A percentile compares a stretch with the other conserved stretches of the same genome.
Evolutionary conservation across 2,888 invertebrate species (phyloP).

Genomic region (Petrophora chlorosata): DNA sequence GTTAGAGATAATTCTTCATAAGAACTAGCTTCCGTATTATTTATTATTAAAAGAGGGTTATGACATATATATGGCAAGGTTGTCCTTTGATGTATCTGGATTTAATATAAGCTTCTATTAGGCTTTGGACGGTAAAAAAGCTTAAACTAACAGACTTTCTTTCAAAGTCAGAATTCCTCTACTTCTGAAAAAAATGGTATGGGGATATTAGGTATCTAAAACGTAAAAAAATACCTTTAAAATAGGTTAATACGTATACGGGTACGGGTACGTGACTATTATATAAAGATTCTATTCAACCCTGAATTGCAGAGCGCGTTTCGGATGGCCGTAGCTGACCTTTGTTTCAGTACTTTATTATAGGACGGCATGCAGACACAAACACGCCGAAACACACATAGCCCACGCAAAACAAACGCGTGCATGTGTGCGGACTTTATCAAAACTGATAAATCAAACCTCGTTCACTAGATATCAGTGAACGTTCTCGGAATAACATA

Average conservation of each 20-base stretch:
- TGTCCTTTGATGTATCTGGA: slow-evolving; percentile 32
- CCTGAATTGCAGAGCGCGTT: slow-evolving; percentile 4
- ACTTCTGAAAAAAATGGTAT: neutral
- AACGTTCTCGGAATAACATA: slow-evolving; percentile 30
- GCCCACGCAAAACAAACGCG: slow-evolving; percentile 45
- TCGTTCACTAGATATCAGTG: slow-evolving; percentile 46
- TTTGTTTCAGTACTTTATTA: slow-evolving; percentile 41
- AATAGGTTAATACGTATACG: neutral
- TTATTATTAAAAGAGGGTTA: slow-evolving; percentile 36
- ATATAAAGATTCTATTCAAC: slow-evolving; percentile 5
- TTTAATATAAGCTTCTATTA: slow-evolving; percentile 10
- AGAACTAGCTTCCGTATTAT: slow-evolving; percentile 26
- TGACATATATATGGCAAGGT: slow-evolving; percentile 34
- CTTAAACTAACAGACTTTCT: neutral
- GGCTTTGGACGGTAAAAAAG: slow-evolving; percentile 1
- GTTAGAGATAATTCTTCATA: slow-evolving; percentile 11
- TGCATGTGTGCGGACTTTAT: slow-evolving; percentile 35
- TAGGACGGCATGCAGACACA: slow-evolving; percentile 17
- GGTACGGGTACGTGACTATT: slow-evolving; percentile 10
- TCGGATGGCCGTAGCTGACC: slow-evolving; percentile 31
- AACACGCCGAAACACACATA: slow-evolving; percentile 31
- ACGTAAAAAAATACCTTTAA: slow-evolving; percentile 1
- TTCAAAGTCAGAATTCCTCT: too few species aligned
- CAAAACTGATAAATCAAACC: slow-evolving; percentile 51
- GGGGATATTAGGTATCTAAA: neutral